Base-by-base conservation (phyloP, 1,140 invertebrate species). In the Ceratina australensis region DNA sequence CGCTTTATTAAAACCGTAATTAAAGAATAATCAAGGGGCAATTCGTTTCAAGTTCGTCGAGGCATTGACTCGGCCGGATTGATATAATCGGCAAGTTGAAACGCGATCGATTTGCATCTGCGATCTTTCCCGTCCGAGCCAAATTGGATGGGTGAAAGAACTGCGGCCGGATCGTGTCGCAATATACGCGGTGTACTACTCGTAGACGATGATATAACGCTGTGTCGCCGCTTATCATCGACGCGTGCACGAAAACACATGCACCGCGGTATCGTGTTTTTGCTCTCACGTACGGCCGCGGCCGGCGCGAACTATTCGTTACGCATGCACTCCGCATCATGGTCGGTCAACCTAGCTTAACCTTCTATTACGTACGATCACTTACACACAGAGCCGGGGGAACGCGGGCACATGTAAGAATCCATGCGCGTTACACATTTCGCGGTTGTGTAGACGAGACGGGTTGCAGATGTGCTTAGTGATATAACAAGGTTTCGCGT, bases 191-290 rank as follows among this genome's bases (percentile, higher is more conserved):
- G 65, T 56, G 69, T 69, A 67, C 72, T 16, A 10, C 47, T 50
- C 67, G 66, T 63, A 57, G 74, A 77, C 74, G 77, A 79, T 79
- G 77, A 79, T 74, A 79, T 79, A 79, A 79, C 72, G 54, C 26
- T 20, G 67, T 77, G 50, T 59, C 76, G 56, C 52, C 63, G 72
- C 72, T 79, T 79, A 79, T 79, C 77, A 73, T 67, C 54, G 22
- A 73, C 42, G 28, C 57, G 56, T 71, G 71, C 42, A 73, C 33
- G 22, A 33, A 66, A 49, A 50, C 60, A 73, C 71, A 73, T 33
- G 15, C 47, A 52, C 72, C 20, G 50, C n/a, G n/a, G n/a, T 52
- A 66, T 28, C 42, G 26, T 71, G 67, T 77, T 69, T 47, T 47
- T 54, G 24, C 57, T 63, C 67, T 22, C 28, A 2, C 47, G 28